Evolutionary conservation across 2,113 vertebrate species (phyloP), one percentile per base, ranked within the genome.

Genomic region (Rhinoderma darwinii): DNA sequence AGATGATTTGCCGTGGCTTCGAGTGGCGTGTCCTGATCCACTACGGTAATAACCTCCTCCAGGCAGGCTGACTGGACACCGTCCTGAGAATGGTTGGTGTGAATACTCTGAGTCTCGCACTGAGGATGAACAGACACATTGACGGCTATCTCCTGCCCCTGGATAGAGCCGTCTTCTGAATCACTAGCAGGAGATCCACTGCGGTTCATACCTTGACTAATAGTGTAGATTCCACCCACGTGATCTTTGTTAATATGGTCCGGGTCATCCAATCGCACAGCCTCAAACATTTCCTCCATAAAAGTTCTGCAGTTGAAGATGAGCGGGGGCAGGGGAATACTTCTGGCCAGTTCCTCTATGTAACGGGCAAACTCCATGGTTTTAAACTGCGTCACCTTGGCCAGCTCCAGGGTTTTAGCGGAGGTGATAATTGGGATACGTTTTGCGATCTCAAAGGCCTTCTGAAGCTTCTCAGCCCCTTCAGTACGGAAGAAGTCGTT

Each of bases 401-500:
- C 98, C 35, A 99, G 88, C 92, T 99, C 98, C 39, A 96, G 89
- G 0, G 97, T 99, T 91, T 98, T 98, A 88, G 96, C 96, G 0
- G 96, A 96, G 0, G 98, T 99, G 84, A 99, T 91, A 90, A 99
- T 98, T 22, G 98, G 98, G 82, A 99, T 99, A 0, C 94, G 95
- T 89, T 99, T 99, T 88, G 98, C 97, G 0, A 99, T 96, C 92
- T 99, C 98, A 8, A 99, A 95, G 0, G 98, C 98, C 82, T 96
- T 98, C 93, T 99, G 98, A 47, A 99, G 95, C 89, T 98, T 98
- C 93, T 99, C 98, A 0, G 96, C 94, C 1, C 98, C 98, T 83
- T 99, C 98, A 0, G 95, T 98, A 73, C 95, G 93, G 93, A 99
- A 99, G 93, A 99, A 98, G 20, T 99, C 98, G 2, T 99, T 97